Conservation (phyloP, 2,113 vertebrate genomes). For the Hemibagrus wyckioides region DNA sequence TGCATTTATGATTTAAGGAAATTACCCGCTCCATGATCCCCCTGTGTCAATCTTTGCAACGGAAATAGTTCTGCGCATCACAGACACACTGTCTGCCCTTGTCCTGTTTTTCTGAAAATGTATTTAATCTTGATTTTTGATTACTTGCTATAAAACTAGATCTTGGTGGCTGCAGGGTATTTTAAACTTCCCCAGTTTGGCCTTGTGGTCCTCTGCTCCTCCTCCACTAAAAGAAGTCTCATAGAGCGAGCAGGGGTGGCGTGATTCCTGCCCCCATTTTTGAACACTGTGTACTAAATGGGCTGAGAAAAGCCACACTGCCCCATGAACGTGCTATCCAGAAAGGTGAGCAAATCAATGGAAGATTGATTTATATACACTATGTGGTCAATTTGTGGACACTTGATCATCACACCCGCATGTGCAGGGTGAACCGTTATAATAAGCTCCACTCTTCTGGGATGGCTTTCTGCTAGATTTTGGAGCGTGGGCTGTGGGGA, state of each 20-base stretch:
- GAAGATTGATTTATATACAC: neutral
- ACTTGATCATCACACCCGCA: neutral
- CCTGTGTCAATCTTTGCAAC: neutral
- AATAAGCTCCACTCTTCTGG: neutral
- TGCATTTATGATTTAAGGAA: neutral
- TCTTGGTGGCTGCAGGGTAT: neutral
- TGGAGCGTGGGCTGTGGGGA: neutral
- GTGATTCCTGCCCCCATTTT: neutral
- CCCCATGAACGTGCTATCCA: neutral
- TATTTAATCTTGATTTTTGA: neutral
- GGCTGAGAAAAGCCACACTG: neutral
- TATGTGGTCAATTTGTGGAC: neutral
- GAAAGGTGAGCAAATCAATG: neutral
- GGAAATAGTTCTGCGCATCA: neutral
- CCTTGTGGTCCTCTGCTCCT: neutral
- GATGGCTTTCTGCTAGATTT: neutral
- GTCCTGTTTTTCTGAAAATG: neutral
- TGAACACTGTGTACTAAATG: neutral
- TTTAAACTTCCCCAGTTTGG: neutral
- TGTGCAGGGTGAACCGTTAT: neutral
- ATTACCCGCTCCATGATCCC: neutral
- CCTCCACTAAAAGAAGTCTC: neutral
- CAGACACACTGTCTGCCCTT: neutral
- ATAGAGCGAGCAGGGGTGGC: neutral
- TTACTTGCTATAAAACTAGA: neutral